Percentiles rank a stretch among this genome's conserved stretches.
Conservation (phyloP, 2,888 invertebrate species). For the Scaptomyza polygonia region DNA sequence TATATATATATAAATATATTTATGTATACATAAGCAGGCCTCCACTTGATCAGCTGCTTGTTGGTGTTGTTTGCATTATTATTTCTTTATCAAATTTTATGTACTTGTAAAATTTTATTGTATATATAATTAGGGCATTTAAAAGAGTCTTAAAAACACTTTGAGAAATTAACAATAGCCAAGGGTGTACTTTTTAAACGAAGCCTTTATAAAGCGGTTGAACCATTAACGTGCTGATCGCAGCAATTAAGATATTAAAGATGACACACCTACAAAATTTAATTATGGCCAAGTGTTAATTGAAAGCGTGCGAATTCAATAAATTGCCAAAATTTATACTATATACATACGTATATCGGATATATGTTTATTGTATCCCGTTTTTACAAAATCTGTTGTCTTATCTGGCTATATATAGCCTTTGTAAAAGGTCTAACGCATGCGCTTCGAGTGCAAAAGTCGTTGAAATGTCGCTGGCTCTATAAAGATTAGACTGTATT, state of each 20-base stretch:
- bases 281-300: constrained; percentile 14
- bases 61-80: neutral
- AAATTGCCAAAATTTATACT: constrained; percentile 43
- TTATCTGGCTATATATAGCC: constrained; percentile 53
- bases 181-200: neutral
- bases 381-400: constrained; percentile 42
- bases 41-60: constrained; percentile 26
- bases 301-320: constrained; percentile 49
- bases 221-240: constrained; percentile 17
- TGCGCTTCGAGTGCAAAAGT: constrained; percentile 62
- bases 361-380: constrained; percentile 12
- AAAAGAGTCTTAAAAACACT: constrained; percentile 13
- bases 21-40: constrained; percentile 25
- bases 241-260: constrained; percentile 62
- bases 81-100: constrained; percentile 7
- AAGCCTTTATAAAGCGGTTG: constrained; percentile 40
- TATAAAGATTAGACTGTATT: constrained; percentile 70
- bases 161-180: constrained; percentile 18
- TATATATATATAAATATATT: no score
- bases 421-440: neutral
- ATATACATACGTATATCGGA: constrained; percentile 30
- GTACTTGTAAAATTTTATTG: constrained; percentile 19
- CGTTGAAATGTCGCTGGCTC: constrained; percentile 34
- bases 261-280: constrained; percentile 41
- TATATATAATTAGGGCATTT: constrained; percentile 57